Conservation (phyloP, 2,113 vertebrate genomes). For the Mugil cephalus region DNA sequence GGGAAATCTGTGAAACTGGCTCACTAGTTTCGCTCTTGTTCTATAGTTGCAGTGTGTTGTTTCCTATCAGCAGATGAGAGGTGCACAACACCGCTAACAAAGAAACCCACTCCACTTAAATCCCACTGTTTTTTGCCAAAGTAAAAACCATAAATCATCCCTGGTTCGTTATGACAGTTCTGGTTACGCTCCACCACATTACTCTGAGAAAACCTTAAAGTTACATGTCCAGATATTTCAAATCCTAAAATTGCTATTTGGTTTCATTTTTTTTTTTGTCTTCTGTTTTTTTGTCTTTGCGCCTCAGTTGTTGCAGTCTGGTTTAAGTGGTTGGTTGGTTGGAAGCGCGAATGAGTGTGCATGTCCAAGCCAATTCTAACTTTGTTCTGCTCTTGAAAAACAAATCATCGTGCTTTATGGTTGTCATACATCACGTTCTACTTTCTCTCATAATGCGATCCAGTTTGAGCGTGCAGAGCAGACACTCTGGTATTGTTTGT, state of each 20-base stretch:
- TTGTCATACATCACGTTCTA: conserved; percentile 8
- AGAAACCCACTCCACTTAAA: conserved; percentile 65
- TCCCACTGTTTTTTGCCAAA: conserved; percentile 45
- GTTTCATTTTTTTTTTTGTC: conserved; percentile 20
- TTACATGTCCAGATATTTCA: conserved; percentile 55
- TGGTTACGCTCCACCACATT: conserved; percentile 54
- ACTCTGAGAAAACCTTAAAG: conserved; percentile 62
- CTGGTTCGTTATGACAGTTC: conserved; percentile 68
- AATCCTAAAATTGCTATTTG: conserved; percentile 40
- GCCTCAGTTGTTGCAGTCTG: conserved; percentile 43
- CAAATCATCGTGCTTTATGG: conserved; percentile 2
- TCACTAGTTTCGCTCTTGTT: conserved; percentile 49
- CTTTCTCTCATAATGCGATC: not conserved
- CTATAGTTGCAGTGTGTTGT: conserved; percentile 47
- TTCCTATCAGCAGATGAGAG: conserved; percentile 30
- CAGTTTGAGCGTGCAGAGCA: not conserved
- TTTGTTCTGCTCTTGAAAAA: conserved; percentile 14
- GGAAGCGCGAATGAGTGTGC: conserved; percentile 22
- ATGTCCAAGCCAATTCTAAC: not conserved
- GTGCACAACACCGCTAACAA: conserved; percentile 57
- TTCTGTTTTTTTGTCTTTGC: conserved; percentile 28
- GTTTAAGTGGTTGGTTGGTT: conserved; percentile 46
- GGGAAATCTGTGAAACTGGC: conserved; percentile 57
- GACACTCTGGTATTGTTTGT: too few relatives aligned
- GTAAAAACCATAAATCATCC: conserved; percentile 78